Percentiles rank a stretch among this genome's conserved stretches.
Conservation (phyloP, 2,888 invertebrate species). For the Thereva nobilitata region DNA sequence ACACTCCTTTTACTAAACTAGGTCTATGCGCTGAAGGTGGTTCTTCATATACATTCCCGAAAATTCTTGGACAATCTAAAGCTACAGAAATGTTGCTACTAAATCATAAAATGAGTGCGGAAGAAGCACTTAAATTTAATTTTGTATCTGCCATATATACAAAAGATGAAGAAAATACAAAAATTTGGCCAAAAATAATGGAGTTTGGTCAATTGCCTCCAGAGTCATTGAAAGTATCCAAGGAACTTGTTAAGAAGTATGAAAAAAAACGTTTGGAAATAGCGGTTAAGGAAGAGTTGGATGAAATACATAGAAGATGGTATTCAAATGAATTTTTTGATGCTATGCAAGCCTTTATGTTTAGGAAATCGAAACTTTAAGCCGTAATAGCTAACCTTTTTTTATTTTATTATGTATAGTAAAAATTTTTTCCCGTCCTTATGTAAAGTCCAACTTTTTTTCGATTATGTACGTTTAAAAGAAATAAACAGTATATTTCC, state of each 20-base stretch:
- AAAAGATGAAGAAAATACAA: constrained; percentile 63
- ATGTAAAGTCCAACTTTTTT: too few relatives aligned
- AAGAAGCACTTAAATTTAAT: constrained; percentile 76
- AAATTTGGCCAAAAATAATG: constrained; percentile 64
- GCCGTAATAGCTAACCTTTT: background rate
- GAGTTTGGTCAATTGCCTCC: constrained; percentile 63
- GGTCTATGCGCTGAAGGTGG: constrained; percentile 90
- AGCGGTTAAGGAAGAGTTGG: constrained; percentile 71
- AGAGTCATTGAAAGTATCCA: constrained; percentile 53
- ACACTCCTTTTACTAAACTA: constrained; percentile 83
- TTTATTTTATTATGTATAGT: too few relatives aligned
- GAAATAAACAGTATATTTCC: too few relatives aligned
- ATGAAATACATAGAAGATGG: constrained; percentile 67
- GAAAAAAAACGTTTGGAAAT: constrained; percentile 66
- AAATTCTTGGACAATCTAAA: constrained; percentile 80
- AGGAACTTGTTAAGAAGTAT: constrained; percentile 68
- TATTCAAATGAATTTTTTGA: constrained; percentile 68
- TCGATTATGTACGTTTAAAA: too few relatives aligned
- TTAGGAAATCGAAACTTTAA: constrained; percentile 51
- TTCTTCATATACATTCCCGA: constrained; percentile 83
- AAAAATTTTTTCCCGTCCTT: too few relatives aligned
- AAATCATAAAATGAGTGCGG: constrained; percentile 75
- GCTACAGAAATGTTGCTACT: constrained; percentile 68
- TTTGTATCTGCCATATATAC: constrained; percentile 81
- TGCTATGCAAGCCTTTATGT: constrained; percentile 55